phyloP scores from a whole-genome alignment of 2,888 invertebrate species.

The Eristalis pertinax region DNA sequence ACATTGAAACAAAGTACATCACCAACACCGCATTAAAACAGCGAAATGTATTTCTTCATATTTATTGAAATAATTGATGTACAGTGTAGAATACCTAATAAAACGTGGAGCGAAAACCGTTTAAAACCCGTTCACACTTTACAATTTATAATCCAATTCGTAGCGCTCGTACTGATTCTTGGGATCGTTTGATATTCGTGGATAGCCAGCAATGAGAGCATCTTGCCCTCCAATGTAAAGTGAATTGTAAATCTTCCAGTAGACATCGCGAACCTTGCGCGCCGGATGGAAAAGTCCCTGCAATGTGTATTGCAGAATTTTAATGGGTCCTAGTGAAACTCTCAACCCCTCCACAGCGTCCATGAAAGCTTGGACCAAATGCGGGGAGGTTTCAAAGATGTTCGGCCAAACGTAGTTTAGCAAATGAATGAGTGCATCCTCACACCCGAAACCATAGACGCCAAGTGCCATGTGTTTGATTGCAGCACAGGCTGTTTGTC shows the following conservation, averaged over 20 bases:
- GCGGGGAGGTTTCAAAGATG: constrained; percentile 99
- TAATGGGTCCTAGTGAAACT: constrained; percentile 97
- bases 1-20: too few species aligned
- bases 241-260: constrained; percentile 99
- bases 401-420: constrained; percentile 99
- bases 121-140: constrained; percentile 77
- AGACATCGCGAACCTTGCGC: constrained; percentile 98
- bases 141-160: constrained; percentile 96
- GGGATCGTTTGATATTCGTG: constrained; percentile 97
- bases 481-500: constrained; percentile 99
- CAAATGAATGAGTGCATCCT: constrained; percentile 97
- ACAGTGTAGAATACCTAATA: constrained; percentile 38
- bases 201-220: constrained; percentile 97
- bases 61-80: constrained; percentile 45
- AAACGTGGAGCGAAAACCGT: constrained; percentile 6
- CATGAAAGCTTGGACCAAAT: constrained; percentile 99
- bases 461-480: constrained; percentile 99
- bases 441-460: constrained; percentile 99
- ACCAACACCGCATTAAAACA: background rate
- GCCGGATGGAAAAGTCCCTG: constrained; percentile 99
- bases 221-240: constrained; percentile 99
- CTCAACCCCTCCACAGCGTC: constrained; percentile 98
- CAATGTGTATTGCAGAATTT: constrained; percentile 96
- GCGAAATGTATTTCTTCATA: background rate
- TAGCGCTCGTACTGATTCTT: constrained; percentile 96